Conservation (phyloP, 2,113 vertebrate species). For the Anolis sagrei region DNA sequence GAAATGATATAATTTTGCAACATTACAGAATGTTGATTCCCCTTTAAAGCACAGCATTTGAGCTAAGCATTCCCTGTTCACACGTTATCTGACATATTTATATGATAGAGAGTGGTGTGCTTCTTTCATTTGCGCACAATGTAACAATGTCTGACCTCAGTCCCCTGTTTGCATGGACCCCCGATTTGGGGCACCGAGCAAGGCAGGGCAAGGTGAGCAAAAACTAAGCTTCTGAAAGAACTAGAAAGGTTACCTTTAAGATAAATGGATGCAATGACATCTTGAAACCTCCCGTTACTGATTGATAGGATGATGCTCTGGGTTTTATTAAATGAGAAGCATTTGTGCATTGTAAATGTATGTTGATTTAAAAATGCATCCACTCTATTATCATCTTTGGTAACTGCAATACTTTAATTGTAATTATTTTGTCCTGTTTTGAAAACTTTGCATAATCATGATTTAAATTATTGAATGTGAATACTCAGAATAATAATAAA, state of each 20-base stretch:
- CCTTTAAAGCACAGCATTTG: neutral
- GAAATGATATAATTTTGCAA: conserved; percentile 46
- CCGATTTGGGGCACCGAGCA: neutral
- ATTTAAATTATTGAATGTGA: neutral
- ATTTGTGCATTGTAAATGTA: too few relatives aligned
- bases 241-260: neutral
- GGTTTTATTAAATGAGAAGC: too few relatives aligned
- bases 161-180: neutral
- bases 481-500: neutral
- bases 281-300: too few relatives aligned
- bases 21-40: conserved; percentile 39
- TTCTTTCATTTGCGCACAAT: too few relatives aligned
- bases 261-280: neutral
- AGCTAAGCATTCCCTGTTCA: neutral
- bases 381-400: neutral
- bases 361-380: too few relatives aligned
- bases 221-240: neutral
- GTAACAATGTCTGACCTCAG: neutral
- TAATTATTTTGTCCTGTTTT: neutral
- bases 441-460: neutral
- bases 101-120: neutral
- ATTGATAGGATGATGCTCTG: too few relatives aligned
- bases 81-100: neutral
- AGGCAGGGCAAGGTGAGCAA: neutral
- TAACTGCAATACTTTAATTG: neutral